Conservation (phyloP, 2,797 vertebrate species). For the Myripristis murdjan region DNA sequence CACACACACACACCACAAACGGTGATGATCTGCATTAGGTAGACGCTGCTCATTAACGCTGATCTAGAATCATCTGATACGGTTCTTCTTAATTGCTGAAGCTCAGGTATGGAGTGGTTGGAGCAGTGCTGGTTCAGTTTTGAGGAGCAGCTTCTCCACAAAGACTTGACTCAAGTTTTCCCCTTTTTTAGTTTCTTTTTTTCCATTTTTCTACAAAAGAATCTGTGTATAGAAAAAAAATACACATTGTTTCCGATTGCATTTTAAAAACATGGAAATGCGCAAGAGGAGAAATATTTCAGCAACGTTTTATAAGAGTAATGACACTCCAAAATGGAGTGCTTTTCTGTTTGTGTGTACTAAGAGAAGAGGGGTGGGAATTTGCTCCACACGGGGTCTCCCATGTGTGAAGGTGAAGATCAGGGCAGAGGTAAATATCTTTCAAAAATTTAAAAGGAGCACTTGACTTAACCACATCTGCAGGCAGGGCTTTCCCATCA, state of each 20-base stretch:
- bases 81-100: conserved; percentile 17
- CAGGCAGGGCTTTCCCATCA: conserved; percentile 36
- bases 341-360: conserved; percentile 30
- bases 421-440: conserved; percentile 27
- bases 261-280: conserved; percentile 60
- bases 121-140: conserved; percentile 25
- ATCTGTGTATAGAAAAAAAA: conserved; percentile 70
- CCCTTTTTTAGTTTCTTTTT: conserved; percentile 23
- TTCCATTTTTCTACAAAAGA: conserved; percentile 71
- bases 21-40: neutral
- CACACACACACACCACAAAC: neutral
- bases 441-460: conserved; percentile 44
- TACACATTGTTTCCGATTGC: conserved; percentile 73
- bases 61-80: conserved; percentile 6
- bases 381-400: conserved; percentile 33
- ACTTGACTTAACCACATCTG: conserved; percentile 27
- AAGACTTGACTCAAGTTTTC: conserved; percentile 45
- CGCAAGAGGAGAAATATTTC: conserved; percentile 44
- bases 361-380: conserved; percentile 38
- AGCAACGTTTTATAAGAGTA: conserved; percentile 17
- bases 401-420: conserved; percentile 31
- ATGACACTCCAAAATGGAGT: conserved; percentile 41
- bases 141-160: conserved; percentile 29
- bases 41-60: conserved; percentile 19
- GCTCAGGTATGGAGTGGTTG: neutral